phyloP scores from a whole-genome alignment of 2,797 vertebrate species.

The Rachycentron canadum region DNA sequence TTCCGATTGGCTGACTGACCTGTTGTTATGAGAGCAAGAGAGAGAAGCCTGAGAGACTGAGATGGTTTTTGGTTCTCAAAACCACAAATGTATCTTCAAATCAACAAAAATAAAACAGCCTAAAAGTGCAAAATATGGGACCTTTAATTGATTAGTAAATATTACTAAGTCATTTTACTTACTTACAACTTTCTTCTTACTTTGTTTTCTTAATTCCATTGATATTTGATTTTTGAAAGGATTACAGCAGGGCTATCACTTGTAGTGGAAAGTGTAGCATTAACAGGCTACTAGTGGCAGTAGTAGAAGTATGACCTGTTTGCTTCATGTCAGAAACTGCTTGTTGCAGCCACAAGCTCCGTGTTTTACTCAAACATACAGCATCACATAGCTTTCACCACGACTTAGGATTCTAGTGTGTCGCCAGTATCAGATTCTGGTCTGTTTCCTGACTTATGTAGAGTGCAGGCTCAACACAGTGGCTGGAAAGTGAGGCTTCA shows the following conservation, averaged over 20 bases:
- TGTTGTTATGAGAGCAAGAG: no score
- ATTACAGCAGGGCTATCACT: neutral
- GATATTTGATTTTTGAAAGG: neutral
- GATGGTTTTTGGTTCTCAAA: no score
- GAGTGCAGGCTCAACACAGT: slow-evolving; percentile 9
- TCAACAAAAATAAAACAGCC: no score
- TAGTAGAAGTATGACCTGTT: no score
- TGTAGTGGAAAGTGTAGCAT: neutral
- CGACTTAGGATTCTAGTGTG: slow-evolving; percentile 1
- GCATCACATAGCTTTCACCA: neutral
- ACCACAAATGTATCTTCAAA: no score
- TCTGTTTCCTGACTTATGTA: slow-evolving; percentile 11
- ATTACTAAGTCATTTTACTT: no score
- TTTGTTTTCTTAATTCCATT: neutral
- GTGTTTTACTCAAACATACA: neutral
- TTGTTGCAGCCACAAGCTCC: neutral
- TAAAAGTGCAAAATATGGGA: no score
- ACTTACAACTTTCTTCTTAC: no score
- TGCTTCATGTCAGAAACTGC: neutral
- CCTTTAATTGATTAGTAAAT: no score
- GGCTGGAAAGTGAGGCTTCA: neutral
- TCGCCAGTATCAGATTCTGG: slow-evolving; percentile 23
- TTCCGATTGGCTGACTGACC: no score
- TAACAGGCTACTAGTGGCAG: neutral
- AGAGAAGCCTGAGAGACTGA: no score